These are phyloP conservation scores for Lydus trimaculatus DNA, from an alignment of 2,888 invertebrate genomes.

Conservation along the genomic window DNA sequence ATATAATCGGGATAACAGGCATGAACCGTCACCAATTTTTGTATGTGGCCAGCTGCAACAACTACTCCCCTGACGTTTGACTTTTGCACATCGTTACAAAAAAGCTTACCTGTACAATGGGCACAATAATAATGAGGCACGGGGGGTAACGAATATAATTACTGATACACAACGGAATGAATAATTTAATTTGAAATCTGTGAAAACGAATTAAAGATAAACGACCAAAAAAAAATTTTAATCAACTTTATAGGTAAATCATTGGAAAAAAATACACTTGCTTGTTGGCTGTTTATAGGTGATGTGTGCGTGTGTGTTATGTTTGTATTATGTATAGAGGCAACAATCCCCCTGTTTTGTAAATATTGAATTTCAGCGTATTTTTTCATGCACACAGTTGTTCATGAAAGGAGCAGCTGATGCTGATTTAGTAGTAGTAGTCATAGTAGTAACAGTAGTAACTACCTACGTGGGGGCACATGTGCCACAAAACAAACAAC, in stretches of 20 bases:
- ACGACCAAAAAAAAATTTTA: background rate
- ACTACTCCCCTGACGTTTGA: constrained; percentile 17
- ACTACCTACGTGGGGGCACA: constrained; percentile 41
- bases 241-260: background rate
- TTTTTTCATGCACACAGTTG: constrained; percentile 44
- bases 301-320: constrained; percentile 14
- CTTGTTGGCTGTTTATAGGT: constrained; percentile 14
- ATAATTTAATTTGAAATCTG: background rate
- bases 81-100: constrained; percentile 16
- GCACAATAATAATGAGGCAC: background rate
- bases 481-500: constrained; percentile 51
- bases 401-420: constrained; percentile 49
- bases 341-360: constrained; percentile 33
- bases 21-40: constrained; percentile 15
- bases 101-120: constrained; percentile 15
- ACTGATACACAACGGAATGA: constrained; percentile 9
- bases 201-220: background rate
- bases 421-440: constrained; percentile 41
- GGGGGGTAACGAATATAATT: constrained; percentile 10
- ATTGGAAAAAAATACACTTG: constrained; percentile 6
- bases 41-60: constrained; percentile 3
- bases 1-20: constrained; percentile 14
- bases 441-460: constrained; percentile 24
- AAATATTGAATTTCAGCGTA: constrained; percentile 43
- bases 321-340: constrained; percentile 10